Conservation (phyloP, 2,113 vertebrate species). For the Kryptolebias marmoratus region DNA sequence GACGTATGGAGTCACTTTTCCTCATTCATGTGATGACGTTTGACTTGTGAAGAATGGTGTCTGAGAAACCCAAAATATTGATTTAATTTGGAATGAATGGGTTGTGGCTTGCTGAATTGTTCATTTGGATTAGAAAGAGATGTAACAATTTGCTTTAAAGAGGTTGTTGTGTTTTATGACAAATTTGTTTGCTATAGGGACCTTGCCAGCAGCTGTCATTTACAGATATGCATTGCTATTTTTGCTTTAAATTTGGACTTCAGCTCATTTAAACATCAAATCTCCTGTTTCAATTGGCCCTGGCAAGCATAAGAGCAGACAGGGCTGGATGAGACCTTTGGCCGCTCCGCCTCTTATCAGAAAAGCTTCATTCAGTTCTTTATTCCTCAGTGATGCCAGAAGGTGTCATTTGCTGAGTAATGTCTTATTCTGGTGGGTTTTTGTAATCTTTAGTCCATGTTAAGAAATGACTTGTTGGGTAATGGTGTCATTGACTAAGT, state of each 20-base stretch:
- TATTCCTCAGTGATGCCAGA: neutral
- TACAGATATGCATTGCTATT: conserved; percentile 1
- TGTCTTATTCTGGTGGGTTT: neutral
- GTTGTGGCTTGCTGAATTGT: too few species aligned
- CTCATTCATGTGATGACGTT: too few species aligned
- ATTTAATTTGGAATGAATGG: too few species aligned
- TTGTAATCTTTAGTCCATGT: neutral
- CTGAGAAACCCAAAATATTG: neutral
- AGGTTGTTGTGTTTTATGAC: neutral
- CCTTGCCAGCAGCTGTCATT: neutral
- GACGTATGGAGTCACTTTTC: too few species aligned
- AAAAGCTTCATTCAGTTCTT: neutral
- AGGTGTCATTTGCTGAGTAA: conserved; percentile 14
- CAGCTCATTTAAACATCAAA: neutral
- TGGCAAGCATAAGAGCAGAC: neutral
- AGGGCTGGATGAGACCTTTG: conserved; percentile 4
- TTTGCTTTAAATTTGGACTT: neutral
- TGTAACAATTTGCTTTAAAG: neutral
- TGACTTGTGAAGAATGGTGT: too few species aligned
- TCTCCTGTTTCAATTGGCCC: rapidly evolving
- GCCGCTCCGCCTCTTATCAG: neutral
- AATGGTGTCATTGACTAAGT: neutral
- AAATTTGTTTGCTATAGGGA: neutral
- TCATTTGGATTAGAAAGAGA: too few species aligned
- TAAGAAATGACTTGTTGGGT: conserved; percentile 22